phyloP scores from a whole-genome alignment of 2,888 invertebrate genomes.

The Toxonevra muliebris region DNA sequence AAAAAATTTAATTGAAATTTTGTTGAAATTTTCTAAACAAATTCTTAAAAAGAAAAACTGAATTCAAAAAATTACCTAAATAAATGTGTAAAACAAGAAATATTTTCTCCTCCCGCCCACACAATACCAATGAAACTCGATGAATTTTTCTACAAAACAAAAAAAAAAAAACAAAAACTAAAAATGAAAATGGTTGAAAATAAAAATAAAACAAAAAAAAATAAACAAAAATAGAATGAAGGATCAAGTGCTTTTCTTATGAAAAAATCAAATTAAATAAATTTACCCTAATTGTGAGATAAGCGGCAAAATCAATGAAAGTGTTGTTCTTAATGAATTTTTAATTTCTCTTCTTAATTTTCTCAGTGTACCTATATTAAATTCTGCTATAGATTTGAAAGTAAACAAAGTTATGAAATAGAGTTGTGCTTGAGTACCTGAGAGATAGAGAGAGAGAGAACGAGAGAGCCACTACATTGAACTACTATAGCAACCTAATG shows the following conservation, averaged over 20 bases:
- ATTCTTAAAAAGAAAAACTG: background rate
- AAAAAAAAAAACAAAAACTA: background rate
- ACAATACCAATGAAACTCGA: constrained; percentile 18
- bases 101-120: constrained; percentile 25
- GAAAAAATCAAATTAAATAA: constrained; percentile 24
- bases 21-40: background rate
- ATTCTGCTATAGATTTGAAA: no score
- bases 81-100: background rate
- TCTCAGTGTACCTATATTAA: no score
- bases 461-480: no score
- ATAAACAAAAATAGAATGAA: constrained; percentile 6
- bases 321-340: no score
- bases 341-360: no score
- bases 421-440: no score
- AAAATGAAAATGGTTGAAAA: background rate
- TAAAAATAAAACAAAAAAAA: constrained; percentile 16
- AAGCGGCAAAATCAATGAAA: constrained; percentile 15
- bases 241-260: constrained; percentile 31
- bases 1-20: constrained; percentile 1
- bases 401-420: no score
- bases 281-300: constrained; percentile 19
- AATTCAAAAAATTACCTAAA: background rate
- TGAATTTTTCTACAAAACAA: constrained; percentile 20
- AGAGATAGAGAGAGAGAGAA: no score
- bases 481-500: no score